Percentiles rank a stretch among this genome's conserved stretches.
These are phyloP conservation scores for Lymantria monacha DNA, from an alignment of 2,888 invertebrate genomes.

Conservation along the genomic window DNA sequence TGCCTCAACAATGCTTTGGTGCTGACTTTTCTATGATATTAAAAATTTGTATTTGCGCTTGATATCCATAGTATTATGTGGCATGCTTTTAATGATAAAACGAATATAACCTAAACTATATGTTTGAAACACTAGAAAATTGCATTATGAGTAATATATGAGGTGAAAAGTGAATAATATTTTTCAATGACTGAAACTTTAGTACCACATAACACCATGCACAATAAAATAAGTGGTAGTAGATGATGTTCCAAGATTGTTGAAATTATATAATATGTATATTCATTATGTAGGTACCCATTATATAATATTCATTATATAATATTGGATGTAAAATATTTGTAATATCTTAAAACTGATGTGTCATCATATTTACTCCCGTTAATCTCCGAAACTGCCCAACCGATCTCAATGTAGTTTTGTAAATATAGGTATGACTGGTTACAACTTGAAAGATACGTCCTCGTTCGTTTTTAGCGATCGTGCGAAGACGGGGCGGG, in stretches of 20 bases:
- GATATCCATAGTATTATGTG: conserved; percentile 78
- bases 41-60: conserved; percentile 62
- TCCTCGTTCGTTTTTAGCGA: no score
- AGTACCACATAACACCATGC: conserved; percentile 79
- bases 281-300: no score
- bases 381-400: no score
- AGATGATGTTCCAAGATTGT: conserved; percentile 40
- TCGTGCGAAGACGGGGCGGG: no score
- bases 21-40: conserved; percentile 70
- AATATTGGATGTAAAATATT: no score
- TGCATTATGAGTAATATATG: conserved; percentile 27
- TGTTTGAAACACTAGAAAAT: conserved; percentile 18
- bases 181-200: conserved; percentile 39
- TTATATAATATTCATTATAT: not conserved
- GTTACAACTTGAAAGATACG: no score
- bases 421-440: no score
- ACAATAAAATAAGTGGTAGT: conserved; percentile 35
- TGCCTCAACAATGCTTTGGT: conserved; percentile 70
- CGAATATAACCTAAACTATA: conserved; percentile 24
- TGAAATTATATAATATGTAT: not conserved
- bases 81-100: conserved; percentile 60
- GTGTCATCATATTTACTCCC: no score
- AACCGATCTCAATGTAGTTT: no score
- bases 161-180: conserved; percentile 29
- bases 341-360: not conserved